Conservation (phyloP, 2,113 vertebrate genomes). For the Etheostoma spectabile region DNA sequence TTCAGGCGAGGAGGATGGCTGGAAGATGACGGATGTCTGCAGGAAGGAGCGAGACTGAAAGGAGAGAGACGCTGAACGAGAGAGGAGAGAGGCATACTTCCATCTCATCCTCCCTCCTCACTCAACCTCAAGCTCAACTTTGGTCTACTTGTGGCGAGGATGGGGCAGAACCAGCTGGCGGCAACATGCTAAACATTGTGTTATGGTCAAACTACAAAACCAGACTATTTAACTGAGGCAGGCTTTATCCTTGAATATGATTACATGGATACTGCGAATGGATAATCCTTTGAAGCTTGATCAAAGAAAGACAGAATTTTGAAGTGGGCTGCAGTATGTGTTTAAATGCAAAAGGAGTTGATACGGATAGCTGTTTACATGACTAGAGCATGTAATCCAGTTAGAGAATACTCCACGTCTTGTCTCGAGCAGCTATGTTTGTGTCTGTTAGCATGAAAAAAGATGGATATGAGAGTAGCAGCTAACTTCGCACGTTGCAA, state of each 20-base stretch:
- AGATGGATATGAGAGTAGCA: neutral
- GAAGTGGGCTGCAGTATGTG: constrained; percentile 48
- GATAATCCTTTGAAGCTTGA: constrained; percentile 72
- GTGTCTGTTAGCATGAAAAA: constrained; percentile 11
- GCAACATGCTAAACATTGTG: constrained; percentile 29
- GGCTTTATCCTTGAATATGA: constrained; percentile 55
- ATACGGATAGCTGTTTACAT: constrained; percentile 66
- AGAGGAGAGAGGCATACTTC: constrained; percentile 28
- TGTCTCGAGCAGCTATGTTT: constrained; percentile 14
- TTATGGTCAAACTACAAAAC: constrained; percentile 40
- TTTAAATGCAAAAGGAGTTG: constrained; percentile 54
- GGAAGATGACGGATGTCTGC: constrained; percentile 55
- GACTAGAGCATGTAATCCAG: constrained; percentile 64
- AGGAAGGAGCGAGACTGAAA: constrained; percentile 29
- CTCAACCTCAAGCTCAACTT: constrained; percentile 35
- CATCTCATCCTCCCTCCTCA: neutral
- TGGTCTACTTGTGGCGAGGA: constrained; percentile 23
- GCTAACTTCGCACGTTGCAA: neutral
- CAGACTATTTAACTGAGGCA: constrained; percentile 46
- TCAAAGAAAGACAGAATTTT: constrained; percentile 70
- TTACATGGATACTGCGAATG: constrained; percentile 53
- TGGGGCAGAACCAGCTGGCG: constrained; percentile 17
- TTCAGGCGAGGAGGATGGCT: constrained; percentile 58
- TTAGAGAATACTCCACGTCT: constrained; percentile 28
- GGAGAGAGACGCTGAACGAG: constrained; percentile 3